Base-by-base conservation (phyloP, 2,888 invertebrate genomes). In the Teleogryllus oceanicus region DNA sequence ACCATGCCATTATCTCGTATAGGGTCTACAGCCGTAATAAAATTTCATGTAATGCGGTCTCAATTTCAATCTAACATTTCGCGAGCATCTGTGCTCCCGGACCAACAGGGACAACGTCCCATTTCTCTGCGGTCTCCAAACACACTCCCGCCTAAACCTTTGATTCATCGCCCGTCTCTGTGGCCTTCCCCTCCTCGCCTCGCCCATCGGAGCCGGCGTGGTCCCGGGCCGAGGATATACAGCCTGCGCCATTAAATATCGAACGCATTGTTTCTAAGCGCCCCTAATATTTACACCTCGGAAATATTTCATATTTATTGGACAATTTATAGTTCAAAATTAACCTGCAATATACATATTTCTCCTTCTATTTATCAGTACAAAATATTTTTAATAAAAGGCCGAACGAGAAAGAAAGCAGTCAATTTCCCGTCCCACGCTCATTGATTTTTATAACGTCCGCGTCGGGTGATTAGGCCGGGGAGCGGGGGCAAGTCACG, bases 241-340 rank as follows among this genome's bases (percentile, higher is more conserved):
- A 11, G n/a, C 62, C 62, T 62, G 62, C 62, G 1, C 62, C 62
- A 62, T 62, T 62, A 62, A 62, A 62, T 62, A 62, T n/a, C 62
- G 62, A n/a, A 62, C 62, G 62, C 62, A 62, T 62, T 62, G 62
- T 62, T 62, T 62, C 62, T 62, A 62, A 62, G 62, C 62, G 62
- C 62, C 62, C 62, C 16, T 62, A 62, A 62, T 62, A 62, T 62
- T 62, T 62, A 62, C 62, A 62, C 62, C 62, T 62, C 16, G 62
- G 62, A 62, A 62, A 62, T 62, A 62, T 62, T 62, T 62, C 62
- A 62, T 62, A n/a, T 62, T 62, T 62, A 62, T 62, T 62, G 62
- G 62, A 62, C 62, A 62, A 62, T 62, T 62, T 62, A 62, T 62
- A 62, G 62, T 62, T 62, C 13, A 62, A 62, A 62, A 62, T 62